Percentiles rank a stretch among this genome's conserved stretches.
Evolutionary conservation across 1,140 invertebrate species (phyloP).

Genomic region (Bilobella aurantiaca): DNA sequence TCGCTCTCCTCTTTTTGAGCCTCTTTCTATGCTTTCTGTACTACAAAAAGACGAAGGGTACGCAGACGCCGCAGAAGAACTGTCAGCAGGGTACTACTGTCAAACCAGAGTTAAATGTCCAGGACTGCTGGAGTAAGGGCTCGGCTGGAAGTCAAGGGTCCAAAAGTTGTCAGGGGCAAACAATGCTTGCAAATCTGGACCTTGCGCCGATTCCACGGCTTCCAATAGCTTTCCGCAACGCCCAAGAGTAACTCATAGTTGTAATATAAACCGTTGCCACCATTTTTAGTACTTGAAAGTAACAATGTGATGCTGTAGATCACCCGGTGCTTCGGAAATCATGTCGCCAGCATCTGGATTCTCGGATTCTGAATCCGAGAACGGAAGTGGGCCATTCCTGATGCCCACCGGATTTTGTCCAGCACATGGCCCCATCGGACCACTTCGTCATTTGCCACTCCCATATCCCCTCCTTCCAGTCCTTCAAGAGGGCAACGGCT

Average conservation of each 20-base stretch:
- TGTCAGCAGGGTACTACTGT: neutral
- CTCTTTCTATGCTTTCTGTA: conserved; percentile 21
- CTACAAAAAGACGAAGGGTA: conserved; percentile 10
- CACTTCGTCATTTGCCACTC: conserved; percentile 20
- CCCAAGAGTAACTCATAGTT: conserved; percentile 24
- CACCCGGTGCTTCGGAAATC: conserved; percentile 27
- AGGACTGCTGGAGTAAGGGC: neutral
- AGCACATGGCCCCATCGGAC: conserved; percentile 25
- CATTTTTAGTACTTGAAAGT: too few species aligned
- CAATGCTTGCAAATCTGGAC: neutral
- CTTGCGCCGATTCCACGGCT: conserved; percentile 18
- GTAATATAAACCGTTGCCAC: too few species aligned
- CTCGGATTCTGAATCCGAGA: conserved; percentile 27
- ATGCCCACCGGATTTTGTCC: conserved; percentile 18
- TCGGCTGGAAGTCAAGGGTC: neutral
- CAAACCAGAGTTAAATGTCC: neutral
- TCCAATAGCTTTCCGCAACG: conserved; percentile 21
- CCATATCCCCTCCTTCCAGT: conserved; percentile 25
- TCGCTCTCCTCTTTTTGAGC: conserved; percentile 11
- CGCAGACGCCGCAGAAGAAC: neutral
- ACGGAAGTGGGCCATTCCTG: neutral
- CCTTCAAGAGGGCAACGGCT: conserved; percentile 15
- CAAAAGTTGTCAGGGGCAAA: neutral
- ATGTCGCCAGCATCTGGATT: conserved; percentile 31
- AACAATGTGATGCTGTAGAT: conserved; percentile 21